Evolutionary conservation across 2,797 vertebrate species (phyloP), one percentile per base, ranked within the genome.

Genomic region (Xiphophorus birchmanni): DNA sequence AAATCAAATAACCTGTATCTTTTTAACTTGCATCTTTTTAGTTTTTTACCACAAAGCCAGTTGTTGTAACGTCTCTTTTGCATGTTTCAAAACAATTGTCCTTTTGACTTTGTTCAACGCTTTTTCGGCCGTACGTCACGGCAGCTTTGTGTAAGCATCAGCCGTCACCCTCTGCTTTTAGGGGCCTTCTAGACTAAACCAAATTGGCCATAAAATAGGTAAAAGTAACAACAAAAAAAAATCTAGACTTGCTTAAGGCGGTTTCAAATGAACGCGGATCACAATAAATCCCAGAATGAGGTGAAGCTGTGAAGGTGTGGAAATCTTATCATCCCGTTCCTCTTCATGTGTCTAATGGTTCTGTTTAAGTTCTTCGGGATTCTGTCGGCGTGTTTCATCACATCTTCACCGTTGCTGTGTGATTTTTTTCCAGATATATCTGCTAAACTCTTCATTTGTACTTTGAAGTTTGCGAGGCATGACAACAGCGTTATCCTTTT

Each of bases 181-280:
- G 94, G 91, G 92, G 88, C 91, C 85, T 87, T 93, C 92, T 89
- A 96, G 95, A 96, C 95, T 95, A 96, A 96, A 96, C 94, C 93
- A 93, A 90, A 86, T 89, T 90, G 94, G 91, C 90, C 94, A 95
- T 96, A 95, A 96, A 95, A 95, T 76, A 90, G 93, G 89, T 91
- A 88, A 90, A 95, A 94, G 89, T 90, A 91, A 93, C 87, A 86
- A 89, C 32, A 92, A 81, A 94, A 48, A 73, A 56, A 44, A 50
- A 52, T 76, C 71, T 84, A 0, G 82, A 86, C 82, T 92, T 95
- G 91, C 94, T 94, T 92, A 93, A 91, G 80, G 76, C 88, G 32
- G 82, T 89, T 93, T 89, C 82, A 92, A 90, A 92, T 88, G 84
- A 95, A 93, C 89, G 92, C 60, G 56, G 73, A 63, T 85, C 85